phyloP scores from a whole-genome alignment of 1,140 invertebrate species.

The Pogonomyrmex barbatus region DNA sequence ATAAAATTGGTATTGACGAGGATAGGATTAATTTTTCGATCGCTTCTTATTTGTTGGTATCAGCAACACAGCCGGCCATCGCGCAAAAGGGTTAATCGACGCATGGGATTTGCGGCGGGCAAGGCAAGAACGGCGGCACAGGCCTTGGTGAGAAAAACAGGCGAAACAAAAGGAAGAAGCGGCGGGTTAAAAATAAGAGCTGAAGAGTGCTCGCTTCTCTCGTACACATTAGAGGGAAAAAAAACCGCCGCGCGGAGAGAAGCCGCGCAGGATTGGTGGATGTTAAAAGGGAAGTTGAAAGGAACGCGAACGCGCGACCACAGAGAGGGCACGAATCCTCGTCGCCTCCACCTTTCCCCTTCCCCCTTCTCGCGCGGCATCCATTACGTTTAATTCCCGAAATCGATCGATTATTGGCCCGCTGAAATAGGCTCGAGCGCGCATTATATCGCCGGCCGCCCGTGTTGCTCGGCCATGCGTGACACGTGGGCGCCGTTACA shows the following conservation, averaged over 20 bases:
- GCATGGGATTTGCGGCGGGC: background rate
- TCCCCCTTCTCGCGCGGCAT: background rate
- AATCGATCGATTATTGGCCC: constrained; percentile 68
- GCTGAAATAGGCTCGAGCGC: constrained; percentile 32
- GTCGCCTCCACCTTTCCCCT: background rate
- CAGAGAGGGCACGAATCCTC: constrained; percentile 14
- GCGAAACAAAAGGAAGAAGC: constrained; percentile 63
- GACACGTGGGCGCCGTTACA: constrained; percentile 28
- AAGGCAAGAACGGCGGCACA: constrained; percentile 23
- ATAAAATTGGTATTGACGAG: background rate
- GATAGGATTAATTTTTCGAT: constrained; percentile 28
- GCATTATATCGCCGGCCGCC: constrained; percentile 42
- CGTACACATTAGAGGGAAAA: constrained; percentile 39
- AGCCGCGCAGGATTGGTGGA: background rate
- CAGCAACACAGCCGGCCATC: background rate
- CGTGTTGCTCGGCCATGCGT: constrained; percentile 45
- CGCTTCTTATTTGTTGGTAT: background rate
- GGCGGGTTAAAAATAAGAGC: constrained; percentile 58
- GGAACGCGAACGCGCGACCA: background rate
- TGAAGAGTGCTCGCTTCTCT: constrained; percentile 26
- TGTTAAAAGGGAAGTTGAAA: constrained; percentile 43
- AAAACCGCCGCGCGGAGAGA: constrained; percentile 4
- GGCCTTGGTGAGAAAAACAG: constrained; percentile 62
- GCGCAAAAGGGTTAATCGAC: constrained; percentile 55
- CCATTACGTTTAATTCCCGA: constrained; percentile 69